Conservation (phyloP, 2,797 vertebrate genomes). For the Cynodonichthys magdalenae region DNA sequence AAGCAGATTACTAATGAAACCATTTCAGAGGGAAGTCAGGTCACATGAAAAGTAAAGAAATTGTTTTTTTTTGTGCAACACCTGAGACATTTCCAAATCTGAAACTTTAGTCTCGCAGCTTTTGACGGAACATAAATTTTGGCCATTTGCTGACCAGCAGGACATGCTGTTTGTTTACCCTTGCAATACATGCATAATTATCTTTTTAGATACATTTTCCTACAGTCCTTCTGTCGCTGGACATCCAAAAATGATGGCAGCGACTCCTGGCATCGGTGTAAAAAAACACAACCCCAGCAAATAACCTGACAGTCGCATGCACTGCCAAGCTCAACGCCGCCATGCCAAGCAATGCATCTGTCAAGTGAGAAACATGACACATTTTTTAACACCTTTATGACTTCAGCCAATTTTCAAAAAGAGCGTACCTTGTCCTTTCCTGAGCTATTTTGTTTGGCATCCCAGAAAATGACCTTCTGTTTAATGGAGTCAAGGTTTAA, state of each 20-base stretch:
- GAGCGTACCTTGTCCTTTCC: constrained; percentile 75
- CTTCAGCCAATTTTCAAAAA: constrained; percentile 75
- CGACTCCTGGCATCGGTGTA: constrained; percentile 62
- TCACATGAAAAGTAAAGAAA: constrained; percentile 55
- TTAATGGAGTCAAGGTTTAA: constrained; percentile 66
- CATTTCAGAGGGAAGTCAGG: constrained; percentile 59
- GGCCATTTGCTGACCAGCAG: constrained; percentile 3
- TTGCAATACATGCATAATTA: constrained; percentile 32
- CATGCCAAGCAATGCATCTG: constrained; percentile 85
- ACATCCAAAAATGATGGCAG: constrained; percentile 50
- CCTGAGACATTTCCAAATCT: constrained; percentile 36
- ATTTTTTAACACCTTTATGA: constrained; percentile 78
- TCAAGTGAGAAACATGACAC: constrained; percentile 83
- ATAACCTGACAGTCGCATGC: constrained; percentile 75
- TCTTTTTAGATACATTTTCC: constrained; percentile 24
- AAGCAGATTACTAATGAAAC: constrained; percentile 80
- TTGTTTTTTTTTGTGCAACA: not conserved
- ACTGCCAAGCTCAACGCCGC: constrained; percentile 74
- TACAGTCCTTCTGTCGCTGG: constrained; percentile 35
- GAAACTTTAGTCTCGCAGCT: constrained; percentile 20
- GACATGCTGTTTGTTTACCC: constrained; percentile 11
- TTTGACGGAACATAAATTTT: constrained; percentile 36
- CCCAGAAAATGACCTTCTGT: constrained; percentile 70
- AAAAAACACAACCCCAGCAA: constrained; percentile 73
- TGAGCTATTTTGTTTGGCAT: constrained; percentile 71